phyloP scores from a whole-genome alignment of 2,797 vertebrate genomes.

The Chloroceryle inda region DNA sequence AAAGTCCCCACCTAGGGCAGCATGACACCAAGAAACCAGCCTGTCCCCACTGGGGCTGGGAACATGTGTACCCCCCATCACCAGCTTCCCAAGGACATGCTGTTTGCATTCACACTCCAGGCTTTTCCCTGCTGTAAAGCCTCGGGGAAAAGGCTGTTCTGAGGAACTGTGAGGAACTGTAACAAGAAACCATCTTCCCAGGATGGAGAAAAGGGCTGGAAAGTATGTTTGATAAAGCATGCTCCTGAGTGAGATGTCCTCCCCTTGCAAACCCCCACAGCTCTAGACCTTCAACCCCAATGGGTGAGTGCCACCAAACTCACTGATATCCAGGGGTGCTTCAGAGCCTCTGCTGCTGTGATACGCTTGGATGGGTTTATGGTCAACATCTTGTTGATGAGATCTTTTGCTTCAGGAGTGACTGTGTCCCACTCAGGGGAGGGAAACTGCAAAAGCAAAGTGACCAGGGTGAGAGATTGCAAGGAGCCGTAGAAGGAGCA shows the following conservation, averaged over 20 bases:
- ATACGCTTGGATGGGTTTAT: constrained; percentile 96
- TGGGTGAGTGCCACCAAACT: not conserved
- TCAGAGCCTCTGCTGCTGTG: constrained; percentile 92
- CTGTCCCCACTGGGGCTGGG: not conserved
- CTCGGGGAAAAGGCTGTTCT: not conserved
- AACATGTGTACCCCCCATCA: not conserved
- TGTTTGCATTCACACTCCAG: not conserved
- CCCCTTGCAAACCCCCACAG: not conserved
- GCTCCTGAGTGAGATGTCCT: not conserved
- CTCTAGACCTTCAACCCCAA: not conserved
- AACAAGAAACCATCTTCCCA: not conserved
- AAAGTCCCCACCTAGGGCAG: not conserved
- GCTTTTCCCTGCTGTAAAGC: not conserved
- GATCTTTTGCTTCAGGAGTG: constrained; percentile 96
- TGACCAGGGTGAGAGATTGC: not conserved
- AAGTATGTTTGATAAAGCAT: not conserved
- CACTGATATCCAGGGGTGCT: constrained; percentile 96
- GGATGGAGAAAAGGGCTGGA: not conserved
- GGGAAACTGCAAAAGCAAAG: constrained; percentile 87
- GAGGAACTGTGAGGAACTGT: not conserved
- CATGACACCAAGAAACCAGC: not conserved
- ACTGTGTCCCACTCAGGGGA: constrained; percentile 98
- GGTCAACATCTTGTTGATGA: constrained; percentile 98
- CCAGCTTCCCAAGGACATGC: not conserved
- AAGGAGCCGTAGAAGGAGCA: not conserved